phyloP scores from a whole-genome alignment of 2,888 invertebrate genomes.

The Lepeophtheirus nordmannii region DNA sequence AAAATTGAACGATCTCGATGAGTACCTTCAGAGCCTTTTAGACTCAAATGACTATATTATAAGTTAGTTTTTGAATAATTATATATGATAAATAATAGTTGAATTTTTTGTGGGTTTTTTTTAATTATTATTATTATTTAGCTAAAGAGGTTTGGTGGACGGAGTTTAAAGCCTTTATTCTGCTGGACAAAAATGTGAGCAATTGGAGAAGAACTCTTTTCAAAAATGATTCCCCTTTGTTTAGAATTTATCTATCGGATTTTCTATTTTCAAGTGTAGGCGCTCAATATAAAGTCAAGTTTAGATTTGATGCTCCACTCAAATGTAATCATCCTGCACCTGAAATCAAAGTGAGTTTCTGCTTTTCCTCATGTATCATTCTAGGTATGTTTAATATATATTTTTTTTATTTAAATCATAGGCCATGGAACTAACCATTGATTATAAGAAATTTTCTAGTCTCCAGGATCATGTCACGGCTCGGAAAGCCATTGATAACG shows the following conservation, averaged over 20 bases:
- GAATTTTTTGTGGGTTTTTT: no score
- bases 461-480: slow-evolving; percentile 55
- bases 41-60: no score
- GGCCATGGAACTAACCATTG: slow-evolving; percentile 48
- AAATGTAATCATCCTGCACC: slow-evolving; percentile 47
- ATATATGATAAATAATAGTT: no score
- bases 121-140: no score
- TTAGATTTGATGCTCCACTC: slow-evolving; percentile 45
- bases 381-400: no score
- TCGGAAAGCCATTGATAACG: slow-evolving; percentile 44
- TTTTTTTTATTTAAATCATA: slow-evolving; percentile 33
- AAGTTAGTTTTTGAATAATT: no score
- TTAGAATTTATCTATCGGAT: slow-evolving; percentile 13
- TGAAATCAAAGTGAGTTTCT: slow-evolving; percentile 39
- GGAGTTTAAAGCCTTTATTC: slow-evolving; percentile 4
- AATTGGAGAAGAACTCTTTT: slow-evolving; percentile 9
- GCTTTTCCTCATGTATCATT: no score
- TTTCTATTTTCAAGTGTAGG: slow-evolving; percentile 34
- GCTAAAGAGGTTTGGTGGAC: slow-evolving; percentile 11
- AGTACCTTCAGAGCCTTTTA: no score
- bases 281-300: slow-evolving; percentile 51
- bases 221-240: not conserved
- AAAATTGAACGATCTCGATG: no score
- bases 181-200: slow-evolving; percentile 10
- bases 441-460: slow-evolving; percentile 39